A percentile compares a stretch with the other conserved stretches of the same genome.
Conservation (phyloP, 2,113 vertebrate genomes). For the Eidolon helvum region DNA sequence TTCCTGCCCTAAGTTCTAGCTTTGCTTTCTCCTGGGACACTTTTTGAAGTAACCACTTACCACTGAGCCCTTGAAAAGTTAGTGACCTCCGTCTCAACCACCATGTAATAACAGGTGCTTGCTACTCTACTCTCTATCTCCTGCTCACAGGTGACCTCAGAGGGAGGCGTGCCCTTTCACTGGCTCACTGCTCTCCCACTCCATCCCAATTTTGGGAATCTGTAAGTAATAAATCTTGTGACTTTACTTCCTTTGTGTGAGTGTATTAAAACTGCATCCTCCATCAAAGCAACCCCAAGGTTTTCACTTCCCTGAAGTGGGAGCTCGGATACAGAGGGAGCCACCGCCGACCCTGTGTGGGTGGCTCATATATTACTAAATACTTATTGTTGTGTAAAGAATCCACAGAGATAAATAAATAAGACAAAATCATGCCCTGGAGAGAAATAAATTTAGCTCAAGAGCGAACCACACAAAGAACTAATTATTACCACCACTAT, state of each 20-base stretch:
- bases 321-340: not conserved
- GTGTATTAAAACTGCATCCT: not conserved
- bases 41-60: not conserved
- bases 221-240: not conserved
- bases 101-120: not conserved
- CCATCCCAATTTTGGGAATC: not conserved
- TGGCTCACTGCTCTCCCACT: not conserved
- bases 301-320: not conserved
- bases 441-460: constrained; percentile 16
- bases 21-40: not conserved
- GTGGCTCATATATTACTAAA: not conserved
- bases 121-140: not conserved
- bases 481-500: not conserved
- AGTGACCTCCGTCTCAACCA: not conserved
- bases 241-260: not conserved
- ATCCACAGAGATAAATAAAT: not conserved
- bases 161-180: not conserved
- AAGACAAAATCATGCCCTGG: not conserved
- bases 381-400: not conserved
- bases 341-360: not conserved
- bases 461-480: not conserved
- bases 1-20: too few relatives aligned
- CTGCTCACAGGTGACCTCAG: too few relatives aligned
- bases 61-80: not conserved
- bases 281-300: not conserved